Conservation (phyloP, 2,797 vertebrate species). For the Odontamblyopus lacepedii region DNA sequence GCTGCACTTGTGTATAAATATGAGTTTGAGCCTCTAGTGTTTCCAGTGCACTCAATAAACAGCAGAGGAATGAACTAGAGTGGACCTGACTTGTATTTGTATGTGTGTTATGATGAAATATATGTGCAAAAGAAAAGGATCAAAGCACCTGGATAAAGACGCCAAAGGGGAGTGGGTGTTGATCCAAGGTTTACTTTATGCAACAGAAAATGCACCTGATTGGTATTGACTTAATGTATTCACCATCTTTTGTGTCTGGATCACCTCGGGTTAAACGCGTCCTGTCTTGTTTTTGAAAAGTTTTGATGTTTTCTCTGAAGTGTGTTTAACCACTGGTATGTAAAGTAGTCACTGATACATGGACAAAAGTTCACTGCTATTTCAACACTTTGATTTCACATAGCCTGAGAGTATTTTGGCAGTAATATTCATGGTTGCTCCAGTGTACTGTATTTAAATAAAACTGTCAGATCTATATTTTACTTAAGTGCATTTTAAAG, state of each 20-base stretch:
- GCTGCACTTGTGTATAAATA: slow-evolving; percentile 3
- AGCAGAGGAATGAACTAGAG: background rate
- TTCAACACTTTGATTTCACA: background rate
- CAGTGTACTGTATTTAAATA: too few relatives aligned
- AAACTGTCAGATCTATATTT: too few relatives aligned
- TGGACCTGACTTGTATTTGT: background rate
- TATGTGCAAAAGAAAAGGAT: background rate
- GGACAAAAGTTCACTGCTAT: background rate
- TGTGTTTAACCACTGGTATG: background rate
- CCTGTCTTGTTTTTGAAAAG: background rate
- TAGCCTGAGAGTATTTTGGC: too few relatives aligned
- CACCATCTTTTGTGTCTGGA: background rate
- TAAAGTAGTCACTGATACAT: background rate
- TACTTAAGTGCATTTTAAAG: too few relatives aligned
- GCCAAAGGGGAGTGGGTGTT: background rate
- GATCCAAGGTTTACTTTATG: background rate
- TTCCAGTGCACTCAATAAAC: slow-evolving; percentile 6
- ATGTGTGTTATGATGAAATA: background rate
- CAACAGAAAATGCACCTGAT: slow-evolving; percentile 13
- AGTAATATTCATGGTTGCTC: too few relatives aligned
- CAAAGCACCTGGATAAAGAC: background rate
- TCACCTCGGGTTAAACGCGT: background rate
- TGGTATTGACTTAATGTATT: slow-evolving; percentile 3
- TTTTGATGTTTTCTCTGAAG: background rate
- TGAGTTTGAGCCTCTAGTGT: slow-evolving; percentile 5